Evolutionary conservation across 2,113 vertebrate genomes (phyloP), one percentile per base, ranked within the genome.

Genomic region (Casuarius casuarius): DNA sequence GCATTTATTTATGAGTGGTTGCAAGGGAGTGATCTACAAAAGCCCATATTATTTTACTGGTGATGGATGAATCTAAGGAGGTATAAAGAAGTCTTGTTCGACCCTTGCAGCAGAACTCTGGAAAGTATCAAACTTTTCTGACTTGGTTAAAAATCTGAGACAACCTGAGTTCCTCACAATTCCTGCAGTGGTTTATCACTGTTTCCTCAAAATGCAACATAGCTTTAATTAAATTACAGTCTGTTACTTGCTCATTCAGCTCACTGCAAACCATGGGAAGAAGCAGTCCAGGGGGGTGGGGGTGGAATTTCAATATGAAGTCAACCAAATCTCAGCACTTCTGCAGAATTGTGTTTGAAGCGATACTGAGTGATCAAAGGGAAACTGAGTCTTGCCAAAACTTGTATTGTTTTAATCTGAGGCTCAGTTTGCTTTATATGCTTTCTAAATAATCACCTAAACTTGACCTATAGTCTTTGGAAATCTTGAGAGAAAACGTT

Each of bases 1-100:
- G 48, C 10, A 25, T 94, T 95, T 94, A 95, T 97, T 96, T 96
- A 83, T 66, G 85, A 94, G 63, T 59, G 46, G 44, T 87, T 94
- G 72, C 38, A 72, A 70, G 42, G 48, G 58, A 70, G 18, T 73
- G 44, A 81, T 90, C 49, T 93, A 22, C 29, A 89, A 84, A 93
- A 80, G 21, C 68, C 44, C 12, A 3, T 59, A 59, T 89, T 84
- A 65, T 93, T 94, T 92, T 90, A 54, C 22, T 9, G 61, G 33
- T 83, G 92, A 83, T 94, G 68, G 65, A 87, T 88, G 59, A 79
- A 67, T 26, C 33, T 67, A 28, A 68, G 11, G 40, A 3, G 4
- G 4, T 85, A n/a, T 33, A 61, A 68, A 90, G 28, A 62, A 49
- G 35, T 74, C 59, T 18, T 1, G 1, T 92, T 72, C 75, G 70